Base-by-base conservation (phyloP, 2,888 invertebrate species). In the Autographa gamma region DNA sequence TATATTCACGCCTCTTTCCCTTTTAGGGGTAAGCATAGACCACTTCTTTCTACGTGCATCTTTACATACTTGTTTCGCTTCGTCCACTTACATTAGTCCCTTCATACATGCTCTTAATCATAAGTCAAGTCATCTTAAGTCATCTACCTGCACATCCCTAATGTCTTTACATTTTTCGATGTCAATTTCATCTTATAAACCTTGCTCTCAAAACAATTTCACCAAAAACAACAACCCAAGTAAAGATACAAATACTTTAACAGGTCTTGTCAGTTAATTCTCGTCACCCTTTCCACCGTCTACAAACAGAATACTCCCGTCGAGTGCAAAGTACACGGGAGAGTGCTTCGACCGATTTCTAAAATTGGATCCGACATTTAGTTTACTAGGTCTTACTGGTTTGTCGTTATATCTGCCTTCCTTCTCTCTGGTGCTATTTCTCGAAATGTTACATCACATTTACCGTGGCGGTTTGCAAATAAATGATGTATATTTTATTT, bases 331-430 rank as follows among this genome's bases (percentile, higher is more conserved):
- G 80, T 80, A 85, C 83, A 83, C 73, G 69, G 65, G 69, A 74
- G 85, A 89, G 89, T 84, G 86, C 88, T 87, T 76, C 90, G 92
- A 90, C 91, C 91, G 92, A 90, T 86, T 90, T 93, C 93, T 92
- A 91, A 92, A 92, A 90, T 90, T 90, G 89, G 88, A 88, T 81
- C 80, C 84, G 88, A 87, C 91, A 91, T 93, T 92, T 90, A 83
- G 87, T 86, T 89, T 86, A 86, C 85, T 86, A 78, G 84, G 82
- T 84, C 85, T 86, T 74, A 82, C 77, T 81, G 71, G 63, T 79
- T 73, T 71, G 67, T 67, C 64, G 62, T 69, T 63, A 67, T 76
- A 61, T 73, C 67, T 71, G 65, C 18, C 41, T n/a, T 7, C 25
- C 25, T 59, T 38, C 60, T 43, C 34, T 25, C 48, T 58, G 11